These are phyloP conservation scores for Eulemur rufifrons DNA, from an alignment of 2,113 vertebrate species.

Conservation along the genomic window DNA sequence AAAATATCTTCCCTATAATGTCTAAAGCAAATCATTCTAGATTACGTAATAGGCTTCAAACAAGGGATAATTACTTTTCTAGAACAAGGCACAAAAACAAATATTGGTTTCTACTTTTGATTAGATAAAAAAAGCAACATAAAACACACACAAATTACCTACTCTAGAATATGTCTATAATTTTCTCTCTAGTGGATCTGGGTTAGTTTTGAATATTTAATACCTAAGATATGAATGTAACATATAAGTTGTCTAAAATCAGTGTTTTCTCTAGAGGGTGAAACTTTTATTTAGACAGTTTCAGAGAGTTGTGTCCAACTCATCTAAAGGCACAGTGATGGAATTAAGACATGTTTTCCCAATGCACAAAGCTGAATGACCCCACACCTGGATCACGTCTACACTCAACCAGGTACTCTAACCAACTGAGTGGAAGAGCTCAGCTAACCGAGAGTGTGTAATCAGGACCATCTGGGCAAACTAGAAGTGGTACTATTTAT, in stretches of 20 bases:
- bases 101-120: background rate
- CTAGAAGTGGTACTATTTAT: background rate
- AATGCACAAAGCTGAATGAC: background rate
- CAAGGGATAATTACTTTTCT: background rate
- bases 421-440: background rate
- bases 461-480: background rate
- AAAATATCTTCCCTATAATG: background rate
- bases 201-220: conserved; percentile 18
- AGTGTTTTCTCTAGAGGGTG: background rate
- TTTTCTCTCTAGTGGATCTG: conserved; percentile 1
- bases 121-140: background rate
- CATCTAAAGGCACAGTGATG: background rate
- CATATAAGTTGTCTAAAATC: background rate
- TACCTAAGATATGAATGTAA: background rate
- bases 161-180: background rate
- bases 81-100: background rate
- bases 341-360: background rate
- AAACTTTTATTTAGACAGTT: background rate
- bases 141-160: background rate
- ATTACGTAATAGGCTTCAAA: background rate
- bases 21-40: background rate
- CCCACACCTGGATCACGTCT: background rate
- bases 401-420: background rate
- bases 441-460: background rate
- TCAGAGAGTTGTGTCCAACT: background rate